Base-by-base conservation (phyloP, 2,113 vertebrate genomes). In the Lampris incognitus region DNA sequence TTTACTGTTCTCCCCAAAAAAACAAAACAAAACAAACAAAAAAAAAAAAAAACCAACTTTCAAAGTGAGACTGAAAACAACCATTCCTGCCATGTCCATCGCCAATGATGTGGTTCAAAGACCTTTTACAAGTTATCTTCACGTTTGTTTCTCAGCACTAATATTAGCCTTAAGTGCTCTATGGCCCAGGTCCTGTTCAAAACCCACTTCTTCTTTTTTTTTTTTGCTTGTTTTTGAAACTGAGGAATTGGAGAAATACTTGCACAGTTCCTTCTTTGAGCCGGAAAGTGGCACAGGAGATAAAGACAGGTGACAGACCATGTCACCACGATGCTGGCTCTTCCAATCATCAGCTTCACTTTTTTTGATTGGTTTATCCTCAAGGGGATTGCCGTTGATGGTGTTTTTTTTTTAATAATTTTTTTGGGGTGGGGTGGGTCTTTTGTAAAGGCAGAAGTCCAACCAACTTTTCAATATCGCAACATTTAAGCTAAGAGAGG, bases 91-190 rank as follows among this genome's bases (percentile, higher is more conserved):
- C 88, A 91, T 87, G 85, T 78, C 79, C 82, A 79, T 86, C 84
- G 89, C 91, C 90, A 92, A 91, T 79, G 89, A 91, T 84, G 85
- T 83, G 88, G 88, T 88, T 92, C 78, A 85, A 84, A 87, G 85
- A 92, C 90, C 83, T 87, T 65, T 92, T 90, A 88, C 72, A 86
- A 82, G 87, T 88, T 87, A 62, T 71, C 79, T 86, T 91, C 55
- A 74, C 55, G 68, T 91, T 91, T 76, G 73, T 89, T 92, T 84
- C 83, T 90, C 83, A 91, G 90, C 94, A 94, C 92, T 94, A 92
- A 91, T 91, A 86, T 93, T 94, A 94, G 94, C 94, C 94, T 94
- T 94, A 95, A 95, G 91, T 93, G 94, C 92, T 94, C 88, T 90
- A 83, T 90, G 90, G 86, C 90, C 91, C 93, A 90, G 90, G 90